Conservation (phyloP, 2,113 vertebrate genomes). For the Caloenas nicobarica region DNA sequence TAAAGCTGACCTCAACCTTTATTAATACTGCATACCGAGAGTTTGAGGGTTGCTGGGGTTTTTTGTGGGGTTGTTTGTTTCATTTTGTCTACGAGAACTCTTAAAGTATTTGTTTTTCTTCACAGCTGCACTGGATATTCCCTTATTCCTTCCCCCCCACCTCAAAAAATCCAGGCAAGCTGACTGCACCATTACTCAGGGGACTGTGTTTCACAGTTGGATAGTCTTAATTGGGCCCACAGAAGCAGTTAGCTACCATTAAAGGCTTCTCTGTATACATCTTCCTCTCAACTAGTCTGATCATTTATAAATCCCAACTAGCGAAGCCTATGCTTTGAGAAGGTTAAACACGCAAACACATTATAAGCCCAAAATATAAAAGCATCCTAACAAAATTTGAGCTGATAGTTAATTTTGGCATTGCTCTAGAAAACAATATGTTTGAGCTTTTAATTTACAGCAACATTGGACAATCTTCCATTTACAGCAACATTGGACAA, state of each 20-base stretch:
- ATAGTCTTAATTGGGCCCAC: constrained; percentile 62
- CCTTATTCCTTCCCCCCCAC: not conserved
- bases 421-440: not conserved
- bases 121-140: not conserved
- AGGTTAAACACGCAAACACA: constrained; percentile 1
- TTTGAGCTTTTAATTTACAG: not conserved
- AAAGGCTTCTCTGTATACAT: constrained; percentile 46
- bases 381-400: not conserved
- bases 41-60: not conserved
- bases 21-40: constrained; percentile 11
- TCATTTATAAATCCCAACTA: not conserved
- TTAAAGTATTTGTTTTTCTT: not conserved
- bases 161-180: not conserved
- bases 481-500: not conserved
- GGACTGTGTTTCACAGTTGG: constrained; percentile 40
- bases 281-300: constrained; percentile 44
- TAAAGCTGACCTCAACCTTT: constrained; percentile 37
- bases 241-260: constrained; percentile 60
- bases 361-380: not conserved
- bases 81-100: not conserved
- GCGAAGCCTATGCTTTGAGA: not conserved
- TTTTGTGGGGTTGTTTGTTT: too few relatives aligned
- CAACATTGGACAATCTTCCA: not conserved
- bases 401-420: not conserved
- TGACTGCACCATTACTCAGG: not conserved